Conservation (phyloP, 2,888 invertebrate genomes). For the Azorinus chamasolen region DNA sequence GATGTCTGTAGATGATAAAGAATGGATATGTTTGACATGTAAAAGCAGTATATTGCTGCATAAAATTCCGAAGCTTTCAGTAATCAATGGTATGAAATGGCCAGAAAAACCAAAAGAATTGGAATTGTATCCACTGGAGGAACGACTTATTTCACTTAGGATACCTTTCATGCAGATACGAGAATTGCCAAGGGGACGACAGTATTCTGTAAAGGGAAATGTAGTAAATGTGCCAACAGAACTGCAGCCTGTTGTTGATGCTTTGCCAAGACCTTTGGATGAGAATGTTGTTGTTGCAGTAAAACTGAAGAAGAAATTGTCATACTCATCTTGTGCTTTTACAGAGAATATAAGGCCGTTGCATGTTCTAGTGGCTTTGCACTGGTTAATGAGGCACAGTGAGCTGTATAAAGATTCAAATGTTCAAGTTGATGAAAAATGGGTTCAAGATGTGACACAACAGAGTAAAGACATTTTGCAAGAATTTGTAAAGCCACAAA, state of each 20-base stretch:
- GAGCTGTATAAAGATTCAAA: no score
- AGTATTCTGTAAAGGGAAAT: constrained; percentile 57
- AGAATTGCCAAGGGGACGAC: constrained; percentile 42
- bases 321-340: constrained; percentile 35
- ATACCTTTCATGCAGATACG: constrained; percentile 19
- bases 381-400: no score
- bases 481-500: no score
- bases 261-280: constrained; percentile 35
- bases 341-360: constrained; percentile 47
- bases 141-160: constrained; percentile 12
- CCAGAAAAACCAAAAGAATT: constrained; percentile 51
- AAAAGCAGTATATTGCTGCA: constrained; percentile 40
- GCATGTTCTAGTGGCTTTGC: no score
- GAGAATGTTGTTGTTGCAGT: constrained; percentile 52
- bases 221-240: constrained; percentile 62
- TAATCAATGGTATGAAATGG: constrained; percentile 43
- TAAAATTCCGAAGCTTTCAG: constrained; percentile 28
- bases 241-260: constrained; percentile 43
- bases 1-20: constrained; percentile 31
- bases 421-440: no score
- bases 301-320: constrained; percentile 52
- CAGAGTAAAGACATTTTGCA: no score
- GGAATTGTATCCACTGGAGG: constrained; percentile 33
- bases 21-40: constrained; percentile 37
- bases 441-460: no score